Evolutionary conservation across 64 coral and sea anemone genomes (phyloP), one percentile per base, ranked within the genome.

Genomic region (Pocillopora verrucosa): DNA sequence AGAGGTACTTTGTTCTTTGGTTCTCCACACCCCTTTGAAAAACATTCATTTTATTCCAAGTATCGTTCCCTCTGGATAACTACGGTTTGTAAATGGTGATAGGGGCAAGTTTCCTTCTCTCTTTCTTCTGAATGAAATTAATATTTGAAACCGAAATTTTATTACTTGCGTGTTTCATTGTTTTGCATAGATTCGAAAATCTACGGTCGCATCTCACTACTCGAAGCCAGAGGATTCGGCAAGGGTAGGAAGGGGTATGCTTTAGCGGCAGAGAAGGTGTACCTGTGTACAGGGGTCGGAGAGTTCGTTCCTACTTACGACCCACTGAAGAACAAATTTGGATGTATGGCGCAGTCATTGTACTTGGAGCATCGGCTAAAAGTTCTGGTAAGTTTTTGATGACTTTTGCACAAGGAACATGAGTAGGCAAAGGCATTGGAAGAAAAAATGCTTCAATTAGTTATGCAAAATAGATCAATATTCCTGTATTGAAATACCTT

Each of bases 301-400:
- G 91, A 88, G 41, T 90, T 81, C 65, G 78, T 92, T 26, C 97
- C 97, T 13, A 87, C 65, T 22, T 99, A 99, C 65, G 60, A 99
- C 65, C 97, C 97, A 9, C 80, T 77, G 17, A 91, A 83, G 58
- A 92, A 95, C 14, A 77, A 91, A 60, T 95, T 84, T 86, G 97
- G 97, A 22, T 99, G 97, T 69, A 79, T 99, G 62, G 97, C 88
- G 30, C 91, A 90, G 59, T 99, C 97, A 16, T 34, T 76, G 6
- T 74, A 88, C 26, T 51, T 99, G 9, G 56, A 90, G 36, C 84
- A 99, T 79, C 88, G 94, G 34, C 70, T 99, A 6, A 99, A 99
- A 74, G 88, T 99, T 59, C 76, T 99, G 74, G 97, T 99, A 89
- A 65, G 97, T 89, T n/a, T 36, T 4, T 10, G 34, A 35, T 67